A percentile compares a stretch with the other conserved stretches of the same genome.
Conservation (phyloP, 1,140 invertebrate genomes). For the Eumaeus atala region DNA sequence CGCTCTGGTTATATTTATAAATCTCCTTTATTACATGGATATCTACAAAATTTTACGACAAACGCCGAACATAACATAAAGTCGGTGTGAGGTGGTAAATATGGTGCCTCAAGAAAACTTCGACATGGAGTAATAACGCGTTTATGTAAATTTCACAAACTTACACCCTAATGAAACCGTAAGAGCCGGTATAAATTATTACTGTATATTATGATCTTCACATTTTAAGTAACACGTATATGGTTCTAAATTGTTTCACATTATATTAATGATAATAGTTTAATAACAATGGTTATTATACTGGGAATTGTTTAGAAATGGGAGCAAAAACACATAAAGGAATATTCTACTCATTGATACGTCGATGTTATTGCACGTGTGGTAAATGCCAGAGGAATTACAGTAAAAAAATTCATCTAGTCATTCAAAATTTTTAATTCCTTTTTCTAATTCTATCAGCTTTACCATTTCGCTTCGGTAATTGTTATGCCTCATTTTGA, state of each 20-base stretch:
- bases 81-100: slow-evolving; percentile 30
- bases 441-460: too few relatives aligned
- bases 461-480: too few relatives aligned
- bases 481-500: too few relatives aligned
- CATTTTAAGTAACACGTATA: slow-evolving; percentile 13
- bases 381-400: too few relatives aligned
- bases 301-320: too few relatives aligned
- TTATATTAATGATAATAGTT: background rate
- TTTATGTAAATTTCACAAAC: slow-evolving; percentile 61
- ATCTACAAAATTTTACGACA: slow-evolving; percentile 43
- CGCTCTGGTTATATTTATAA: slow-evolving; percentile 23
- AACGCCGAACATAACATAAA: slow-evolving; percentile 31
- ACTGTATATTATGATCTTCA: slow-evolving; percentile 38
- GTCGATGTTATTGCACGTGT: too few relatives aligned
- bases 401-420: too few relatives aligned
- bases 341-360: too few relatives aligned
- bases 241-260: slow-evolving; percentile 11
- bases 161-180: slow-evolving; percentile 51
- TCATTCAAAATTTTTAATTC: too few relatives aligned
- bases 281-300: background rate
- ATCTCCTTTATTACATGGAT: slow-evolving; percentile 27
- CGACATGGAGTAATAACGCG: slow-evolving; percentile 43
- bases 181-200: slow-evolving; percentile 53
- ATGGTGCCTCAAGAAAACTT: slow-evolving; percentile 38
- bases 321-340: too few relatives aligned